These are phyloP conservation scores for Cyrtonyx montezumae DNA, from an alignment of 2,113 vertebrate genomes.

Conservation along the genomic window DNA sequence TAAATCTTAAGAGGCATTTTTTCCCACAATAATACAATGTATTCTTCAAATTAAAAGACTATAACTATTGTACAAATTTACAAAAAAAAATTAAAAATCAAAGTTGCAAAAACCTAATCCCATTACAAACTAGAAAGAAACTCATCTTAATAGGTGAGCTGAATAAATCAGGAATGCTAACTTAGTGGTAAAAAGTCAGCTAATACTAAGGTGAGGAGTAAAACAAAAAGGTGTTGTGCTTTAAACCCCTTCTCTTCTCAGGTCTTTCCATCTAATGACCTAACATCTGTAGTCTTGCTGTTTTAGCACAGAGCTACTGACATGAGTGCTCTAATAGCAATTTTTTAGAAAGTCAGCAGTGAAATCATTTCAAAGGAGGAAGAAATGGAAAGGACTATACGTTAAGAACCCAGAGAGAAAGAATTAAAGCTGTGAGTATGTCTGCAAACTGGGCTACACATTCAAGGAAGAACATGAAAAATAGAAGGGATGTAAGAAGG, in stretches of 20 bases:
- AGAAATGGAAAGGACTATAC: neutral
- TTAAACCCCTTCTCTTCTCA: neutral
- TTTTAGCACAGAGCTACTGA: neutral
- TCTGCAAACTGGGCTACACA: neutral
- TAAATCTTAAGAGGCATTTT: neutral
- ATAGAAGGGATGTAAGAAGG: neutral
- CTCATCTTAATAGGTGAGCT: neutral
- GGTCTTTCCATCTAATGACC: neutral
- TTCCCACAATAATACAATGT: neutral
- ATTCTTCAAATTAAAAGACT: neutral
- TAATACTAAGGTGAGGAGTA: neutral
- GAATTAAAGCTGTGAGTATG: neutral
- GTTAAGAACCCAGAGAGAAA: accelerated
- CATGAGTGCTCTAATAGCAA: neutral
- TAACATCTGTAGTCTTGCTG: neutral
- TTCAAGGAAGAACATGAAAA: neutral
- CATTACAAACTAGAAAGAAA: neutral
- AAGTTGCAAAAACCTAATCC: neutral
- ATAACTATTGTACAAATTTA: neutral
- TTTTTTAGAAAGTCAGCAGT: neutral
- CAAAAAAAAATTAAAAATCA: neutral
- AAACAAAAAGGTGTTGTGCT: neutral
- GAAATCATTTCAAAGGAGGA: neutral
- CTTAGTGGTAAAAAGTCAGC: neutral
- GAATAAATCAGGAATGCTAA: neutral